Evolutionary conservation across 2,888 invertebrate species (phyloP).

Genomic region (Gerris lacustris): DNA sequence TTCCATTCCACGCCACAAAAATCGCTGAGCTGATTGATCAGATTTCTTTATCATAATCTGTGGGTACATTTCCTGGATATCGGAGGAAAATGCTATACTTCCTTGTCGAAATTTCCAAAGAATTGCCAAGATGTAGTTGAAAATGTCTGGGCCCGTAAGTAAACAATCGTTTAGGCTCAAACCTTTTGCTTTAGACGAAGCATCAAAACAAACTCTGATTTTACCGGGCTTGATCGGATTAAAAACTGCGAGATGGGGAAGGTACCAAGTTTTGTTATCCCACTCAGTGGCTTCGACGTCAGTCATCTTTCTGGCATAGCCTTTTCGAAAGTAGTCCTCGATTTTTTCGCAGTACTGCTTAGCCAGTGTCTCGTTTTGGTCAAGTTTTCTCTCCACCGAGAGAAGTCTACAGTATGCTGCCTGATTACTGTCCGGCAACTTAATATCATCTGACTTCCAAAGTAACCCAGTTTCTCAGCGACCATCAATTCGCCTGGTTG

Average conservation of each 20-base stretch:
- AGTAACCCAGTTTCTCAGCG: slow-evolving; percentile 10
- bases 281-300: too few species aligned
- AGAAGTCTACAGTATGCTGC: slow-evolving; percentile 6
- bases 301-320: too few species aligned
- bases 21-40: slow-evolving; percentile 31
- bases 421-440: slow-evolving; percentile 14
- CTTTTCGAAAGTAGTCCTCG: slow-evolving; percentile 11
- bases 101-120: slow-evolving; percentile 35
- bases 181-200: slow-evolving; percentile 23
- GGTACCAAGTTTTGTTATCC: too few species aligned
- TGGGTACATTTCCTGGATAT: slow-evolving; percentile 34
- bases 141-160: too few species aligned
- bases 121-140: too few species aligned
- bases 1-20: slow-evolving; percentile 25
- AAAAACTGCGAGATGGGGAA: slow-evolving; percentile 14
- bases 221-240: slow-evolving; percentile 14
- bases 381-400: slow-evolving; percentile 3
- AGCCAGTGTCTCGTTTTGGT: neutral
- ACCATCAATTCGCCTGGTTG: neutral
- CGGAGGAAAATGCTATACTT: slow-evolving; percentile 33
- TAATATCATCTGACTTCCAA: too few species aligned
- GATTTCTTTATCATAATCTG: slow-evolving; percentile 30
- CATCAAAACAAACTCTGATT: slow-evolving; percentile 11
- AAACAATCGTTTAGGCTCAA: too few species aligned
- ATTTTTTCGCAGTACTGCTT: slow-evolving; percentile 10